phyloP scores from a whole-genome alignment of 1,140 invertebrate genomes.

The Ceratoteleas bidentatus region DNA sequence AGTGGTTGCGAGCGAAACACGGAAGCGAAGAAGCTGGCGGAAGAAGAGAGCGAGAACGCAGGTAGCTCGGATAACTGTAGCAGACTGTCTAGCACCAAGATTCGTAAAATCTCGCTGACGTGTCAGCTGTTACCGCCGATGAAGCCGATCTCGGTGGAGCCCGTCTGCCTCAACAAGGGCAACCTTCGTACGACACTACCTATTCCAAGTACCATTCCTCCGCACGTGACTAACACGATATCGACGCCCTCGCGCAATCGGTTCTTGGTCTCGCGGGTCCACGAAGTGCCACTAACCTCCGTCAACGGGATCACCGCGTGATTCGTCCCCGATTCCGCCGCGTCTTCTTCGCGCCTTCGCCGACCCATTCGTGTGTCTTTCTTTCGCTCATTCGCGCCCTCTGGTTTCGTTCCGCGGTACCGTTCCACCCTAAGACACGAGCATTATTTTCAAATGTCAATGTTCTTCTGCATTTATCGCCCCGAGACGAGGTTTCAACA shows the following conservation, averaged over 20 bases:
- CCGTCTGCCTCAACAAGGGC: slow-evolving; percentile 68
- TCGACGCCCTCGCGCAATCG: slow-evolving; percentile 83
- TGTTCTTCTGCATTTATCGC: slow-evolving; percentile 56
- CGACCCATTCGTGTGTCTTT: background rate
- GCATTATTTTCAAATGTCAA: slow-evolving; percentile 61
- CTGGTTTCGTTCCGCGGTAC: slow-evolving; percentile 47
- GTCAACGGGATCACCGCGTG: slow-evolving; percentile 63
- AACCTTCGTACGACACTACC: slow-evolving; percentile 85
- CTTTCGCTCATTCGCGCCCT: slow-evolving; percentile 9
- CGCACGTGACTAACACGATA: slow-evolving; percentile 86
- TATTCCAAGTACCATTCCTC: slow-evolving; percentile 85
- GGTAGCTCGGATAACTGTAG: slow-evolving; percentile 73
- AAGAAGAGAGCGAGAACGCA: slow-evolving; percentile 74
- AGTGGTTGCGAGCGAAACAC: slow-evolving; percentile 81
- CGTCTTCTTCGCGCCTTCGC: slow-evolving; percentile 3
- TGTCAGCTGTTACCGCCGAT: slow-evolving; percentile 81
- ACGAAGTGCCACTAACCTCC: slow-evolving; percentile 78
- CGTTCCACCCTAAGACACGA: too few relatives aligned
- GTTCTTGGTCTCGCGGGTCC: slow-evolving; percentile 83
- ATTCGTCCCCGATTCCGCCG: slow-evolving; percentile 25
- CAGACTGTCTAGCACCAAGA: slow-evolving; percentile 80
- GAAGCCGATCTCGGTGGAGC: slow-evolving; percentile 68
- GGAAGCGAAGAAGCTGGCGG: slow-evolving; percentile 71
- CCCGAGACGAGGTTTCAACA: slow-evolving; percentile 18
- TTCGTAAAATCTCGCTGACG: slow-evolving; percentile 85